Base-by-base conservation (phyloP, 2,888 invertebrate genomes). In the Amphipoea oculea region DNA sequence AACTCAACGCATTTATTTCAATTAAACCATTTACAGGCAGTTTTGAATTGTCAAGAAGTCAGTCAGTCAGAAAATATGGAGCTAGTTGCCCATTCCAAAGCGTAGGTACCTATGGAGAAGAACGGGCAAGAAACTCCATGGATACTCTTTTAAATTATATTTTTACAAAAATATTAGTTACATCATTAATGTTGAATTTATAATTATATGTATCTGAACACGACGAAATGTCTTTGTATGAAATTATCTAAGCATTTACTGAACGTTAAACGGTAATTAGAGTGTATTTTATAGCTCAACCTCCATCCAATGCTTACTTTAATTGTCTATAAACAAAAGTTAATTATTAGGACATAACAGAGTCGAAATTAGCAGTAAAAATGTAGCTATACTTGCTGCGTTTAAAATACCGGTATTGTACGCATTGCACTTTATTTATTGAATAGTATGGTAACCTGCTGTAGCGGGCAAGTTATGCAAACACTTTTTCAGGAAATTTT, bases 271-370 rank as follows among this genome's bases (percentile, higher is more conserved):
- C 79, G 69, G 83, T 86, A 84, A 82, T 86, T 87, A 76, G 70
- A 78, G 73, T 79, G 66, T 84, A 85, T 86, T 89, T 90, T 88
- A 86, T 89, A 71, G 80, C 78, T 85, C 74, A 84, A 87, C 85
- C 84, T 88, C 84, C 78, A 78, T 82, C 72, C 65, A 78, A 79
- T 81, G 65, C 76, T 82, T 74, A 76, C 65, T 89, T 86, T 89
- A 79, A 89, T 86, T 89, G 82, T 87, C 82, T 85, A 85, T 81
- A 81, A 88, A 88, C 79, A 74, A 79, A 86, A 75, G 87, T 83
- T 87, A 82, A 87, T 85, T 81, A 87, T 70, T 85, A 67, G 76
- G 72, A 62, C 74, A 81, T 85, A 81, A 82, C 77, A 70, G 57
- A 78, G 73, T 82, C 75, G 45, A 76, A 85, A 57, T 78, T 76